Percentiles rank a stretch among this genome's conserved stretches.
Conservation (phyloP, 2,888 invertebrate genomes). For the Rhorus exstirpatorius region DNA sequence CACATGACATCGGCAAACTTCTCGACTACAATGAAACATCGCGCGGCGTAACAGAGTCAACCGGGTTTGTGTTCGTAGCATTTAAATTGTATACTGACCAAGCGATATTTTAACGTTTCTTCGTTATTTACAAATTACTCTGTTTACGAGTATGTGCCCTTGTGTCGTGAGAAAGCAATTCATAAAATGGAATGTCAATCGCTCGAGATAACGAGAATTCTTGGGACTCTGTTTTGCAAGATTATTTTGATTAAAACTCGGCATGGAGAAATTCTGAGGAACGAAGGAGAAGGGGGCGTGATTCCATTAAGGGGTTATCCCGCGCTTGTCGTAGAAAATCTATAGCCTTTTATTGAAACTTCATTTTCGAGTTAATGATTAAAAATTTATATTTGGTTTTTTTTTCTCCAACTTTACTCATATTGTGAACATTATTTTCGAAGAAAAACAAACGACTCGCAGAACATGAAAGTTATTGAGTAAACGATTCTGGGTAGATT, state of each 20-base stretch:
- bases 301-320: too few relatives aligned
- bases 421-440: too few relatives aligned
- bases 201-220: conserved; percentile 31
- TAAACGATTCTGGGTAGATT: too few relatives aligned
- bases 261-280: neutral
- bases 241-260: neutral
- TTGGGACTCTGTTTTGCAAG: conserved; percentile 6
- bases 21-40: conserved; percentile 51
- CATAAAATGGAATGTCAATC: conserved; percentile 9
- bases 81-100: conserved; percentile 23
- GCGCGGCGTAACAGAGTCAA: conserved; percentile 4
- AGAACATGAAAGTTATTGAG: too few relatives aligned
- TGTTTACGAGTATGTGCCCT: conserved; percentile 19
- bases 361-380: too few relatives aligned
- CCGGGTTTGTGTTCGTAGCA: conserved; percentile 23
- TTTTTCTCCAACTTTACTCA: too few relatives aligned
- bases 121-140: conserved; percentile 54
- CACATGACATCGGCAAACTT: conserved; percentile 45
- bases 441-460: too few relatives aligned
- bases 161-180: conserved; percentile 48
- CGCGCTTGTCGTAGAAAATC: too few relatives aligned
- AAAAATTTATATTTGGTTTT: too few relatives aligned
- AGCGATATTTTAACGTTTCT: conserved; percentile 31
- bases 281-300: neutral
- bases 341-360: too few relatives aligned